Conservation (phyloP, 2,888 invertebrate genomes). For the Epiblema foenella region DNA sequence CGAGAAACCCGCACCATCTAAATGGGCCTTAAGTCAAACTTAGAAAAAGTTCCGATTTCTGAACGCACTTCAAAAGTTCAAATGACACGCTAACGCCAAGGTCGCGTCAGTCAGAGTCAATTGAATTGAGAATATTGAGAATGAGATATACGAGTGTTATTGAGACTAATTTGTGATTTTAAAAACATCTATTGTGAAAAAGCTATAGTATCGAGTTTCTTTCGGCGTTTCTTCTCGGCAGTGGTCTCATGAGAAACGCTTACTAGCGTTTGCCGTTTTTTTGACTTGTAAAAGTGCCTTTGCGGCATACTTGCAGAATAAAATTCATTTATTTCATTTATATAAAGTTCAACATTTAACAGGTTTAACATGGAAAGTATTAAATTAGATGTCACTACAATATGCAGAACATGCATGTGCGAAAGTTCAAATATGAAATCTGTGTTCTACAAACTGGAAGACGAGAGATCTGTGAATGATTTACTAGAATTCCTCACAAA, state of each 20-base stretch:
- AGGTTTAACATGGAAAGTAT: constrained; percentile 17
- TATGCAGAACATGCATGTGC: constrained; percentile 69
- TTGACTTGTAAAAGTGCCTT: too few species aligned
- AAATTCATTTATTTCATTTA: too few species aligned
- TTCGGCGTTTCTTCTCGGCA: too few species aligned
- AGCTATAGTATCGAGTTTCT: too few species aligned
- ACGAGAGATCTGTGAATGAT: constrained; percentile 60
- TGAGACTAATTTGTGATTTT: not conserved
- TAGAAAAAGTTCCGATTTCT: not conserved
- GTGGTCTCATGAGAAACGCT: too few species aligned
- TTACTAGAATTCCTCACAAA: constrained; percentile 64
- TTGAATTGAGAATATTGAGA: too few species aligned
- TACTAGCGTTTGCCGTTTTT: too few species aligned
- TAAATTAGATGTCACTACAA: constrained; percentile 50
- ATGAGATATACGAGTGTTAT: not conserved
- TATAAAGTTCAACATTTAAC: not conserved
- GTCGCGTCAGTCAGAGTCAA: constrained; percentile 38
- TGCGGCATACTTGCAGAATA: too few species aligned
- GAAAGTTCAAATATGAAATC: constrained; percentile 62
- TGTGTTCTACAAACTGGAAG: constrained; percentile 57
- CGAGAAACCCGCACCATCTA: too few species aligned
- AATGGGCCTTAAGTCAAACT: not conserved
- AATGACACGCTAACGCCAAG: constrained; percentile 30
- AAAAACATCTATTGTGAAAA: constrained; percentile 1
- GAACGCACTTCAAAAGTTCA: constrained; percentile 1